Evolutionary conservation across 2,113 vertebrate genomes (phyloP).

Genomic region (Scortum barcoo): DNA sequence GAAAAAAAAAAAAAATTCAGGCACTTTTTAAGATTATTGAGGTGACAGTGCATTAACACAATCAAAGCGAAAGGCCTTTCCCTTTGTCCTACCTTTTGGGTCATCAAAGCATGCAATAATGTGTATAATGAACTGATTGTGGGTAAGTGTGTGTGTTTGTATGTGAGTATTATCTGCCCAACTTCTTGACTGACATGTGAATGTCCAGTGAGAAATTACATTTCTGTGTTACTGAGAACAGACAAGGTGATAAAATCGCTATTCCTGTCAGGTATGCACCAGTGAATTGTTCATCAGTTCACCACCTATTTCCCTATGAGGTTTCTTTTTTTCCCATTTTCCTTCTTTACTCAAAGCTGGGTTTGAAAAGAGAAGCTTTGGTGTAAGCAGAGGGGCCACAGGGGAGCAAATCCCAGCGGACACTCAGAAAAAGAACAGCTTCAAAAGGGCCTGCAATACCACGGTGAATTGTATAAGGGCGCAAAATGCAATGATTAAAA

Average conservation of each 20-base stretch:
- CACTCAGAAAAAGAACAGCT: constrained; percentile 82
- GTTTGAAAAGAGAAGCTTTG: constrained; percentile 86
- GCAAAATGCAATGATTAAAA: constrained; percentile 86
- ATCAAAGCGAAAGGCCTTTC: constrained; percentile 1
- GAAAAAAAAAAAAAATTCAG: neutral
- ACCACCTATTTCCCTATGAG: constrained; percentile 83
- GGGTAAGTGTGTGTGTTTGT: neutral
- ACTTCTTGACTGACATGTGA: constrained; percentile 76
- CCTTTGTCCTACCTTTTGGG: neutral
- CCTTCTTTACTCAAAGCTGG: constrained; percentile 80
- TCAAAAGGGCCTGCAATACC: constrained; percentile 83
- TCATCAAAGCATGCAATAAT: neutral
- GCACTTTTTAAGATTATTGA: neutral
- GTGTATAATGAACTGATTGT: constrained; percentile 27
- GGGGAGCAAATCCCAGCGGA: constrained; percentile 82
- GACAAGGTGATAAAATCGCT: constrained; percentile 78
- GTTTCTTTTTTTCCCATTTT: constrained; percentile 63
- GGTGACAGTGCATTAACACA: constrained; percentile 1
- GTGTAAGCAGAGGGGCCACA: constrained; percentile 83
- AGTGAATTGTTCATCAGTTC: constrained; percentile 83
- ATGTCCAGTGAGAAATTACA: constrained; percentile 77
- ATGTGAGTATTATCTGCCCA: constrained; percentile 37
- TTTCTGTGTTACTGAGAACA: constrained; percentile 68
- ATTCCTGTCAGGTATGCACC: constrained; percentile 85
- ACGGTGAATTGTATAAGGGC: constrained; percentile 79